Evolutionary conservation across 1,140 invertebrate genomes (phyloP).

Genomic region (Ceratosolen fusciceps): DNA sequence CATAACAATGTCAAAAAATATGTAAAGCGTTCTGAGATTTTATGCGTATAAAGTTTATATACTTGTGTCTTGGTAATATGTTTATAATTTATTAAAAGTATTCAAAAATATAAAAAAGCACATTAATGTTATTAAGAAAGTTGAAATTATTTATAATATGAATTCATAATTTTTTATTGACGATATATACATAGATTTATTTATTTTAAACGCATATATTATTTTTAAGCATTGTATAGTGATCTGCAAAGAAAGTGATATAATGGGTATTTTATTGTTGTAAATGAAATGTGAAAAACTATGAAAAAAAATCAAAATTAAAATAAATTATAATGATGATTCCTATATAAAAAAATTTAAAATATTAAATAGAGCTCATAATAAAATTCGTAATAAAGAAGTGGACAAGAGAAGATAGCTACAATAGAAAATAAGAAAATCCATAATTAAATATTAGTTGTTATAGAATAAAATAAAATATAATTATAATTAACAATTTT

Average conservation of each 20-base stretch:
- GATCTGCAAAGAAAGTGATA: slow-evolving; percentile 45
- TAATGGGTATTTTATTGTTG: neutral
- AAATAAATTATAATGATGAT: no score
- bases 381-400: no score
- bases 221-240: slow-evolving; percentile 49
- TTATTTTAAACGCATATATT: slow-evolving; percentile 42
- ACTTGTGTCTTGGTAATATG: slow-evolving; percentile 43
- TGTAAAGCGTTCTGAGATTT: slow-evolving; percentile 36
- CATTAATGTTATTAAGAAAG: slow-evolving; percentile 39
- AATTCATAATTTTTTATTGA: slow-evolving; percentile 35
- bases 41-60: slow-evolving; percentile 47
- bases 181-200: slow-evolving; percentile 42
- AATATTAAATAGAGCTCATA: neutral
- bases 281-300: no score
- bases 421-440: no score
- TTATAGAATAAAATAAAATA: no score
- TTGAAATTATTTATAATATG: slow-evolving; percentile 29
- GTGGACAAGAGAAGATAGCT: no score
- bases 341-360: no score
- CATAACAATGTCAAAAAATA: slow-evolving; percentile 40
- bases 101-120: slow-evolving; percentile 45
- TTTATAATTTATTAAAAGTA: slow-evolving; percentile 48
- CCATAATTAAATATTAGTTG: no score
- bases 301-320: no score
- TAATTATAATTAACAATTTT: no score